These are phyloP conservation scores for Brenthis daphne DNA, from an alignment of 2,888 invertebrate species.

Conservation along the genomic window DNA sequence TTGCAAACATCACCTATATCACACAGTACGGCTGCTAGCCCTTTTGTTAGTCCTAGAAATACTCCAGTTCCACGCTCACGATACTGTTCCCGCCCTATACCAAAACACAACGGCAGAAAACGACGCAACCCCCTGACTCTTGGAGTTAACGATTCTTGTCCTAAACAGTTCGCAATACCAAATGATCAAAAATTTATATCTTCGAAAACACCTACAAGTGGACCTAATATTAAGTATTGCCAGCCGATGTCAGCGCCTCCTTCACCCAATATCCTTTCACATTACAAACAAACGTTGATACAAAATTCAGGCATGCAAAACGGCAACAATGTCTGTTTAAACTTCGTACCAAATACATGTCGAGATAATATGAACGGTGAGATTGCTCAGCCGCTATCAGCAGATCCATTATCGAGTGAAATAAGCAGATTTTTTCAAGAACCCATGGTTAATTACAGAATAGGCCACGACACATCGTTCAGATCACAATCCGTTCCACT, in stretches of 20 bases:
- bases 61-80: slow-evolving; percentile 88
- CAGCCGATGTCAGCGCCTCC: slow-evolving; percentile 86
- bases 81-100: slow-evolving; percentile 79
- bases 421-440: slow-evolving; percentile 84
- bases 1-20: slow-evolving; percentile 75
- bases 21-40: slow-evolving; percentile 87
- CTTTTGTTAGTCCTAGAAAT: slow-evolving; percentile 91
- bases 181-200: slow-evolving; percentile 70
- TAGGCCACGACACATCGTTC: slow-evolving; percentile 67
- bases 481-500: slow-evolving; percentile 92
- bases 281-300: slow-evolving; percentile 77
- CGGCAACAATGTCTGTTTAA: slow-evolving; percentile 71
- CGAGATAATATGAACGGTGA: slow-evolving; percentile 75
- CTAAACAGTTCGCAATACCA: slow-evolving; percentile 72
- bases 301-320: slow-evolving; percentile 68
- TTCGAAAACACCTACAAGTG: slow-evolving; percentile 56
- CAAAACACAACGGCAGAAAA: slow-evolving; percentile 68
- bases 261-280: slow-evolving; percentile 82
- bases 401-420: slow-evolving; percentile 81
- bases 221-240: slow-evolving; percentile 63
- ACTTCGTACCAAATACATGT: slow-evolving; percentile 71
- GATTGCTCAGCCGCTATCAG: slow-evolving; percentile 64
- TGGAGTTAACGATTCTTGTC: slow-evolving; percentile 58
- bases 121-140: slow-evolving; percentile 64
- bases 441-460: slow-evolving; percentile 64